These are phyloP conservation scores for Cenopis cana DNA, from an alignment of 2,888 invertebrate species.

Conservation along the genomic window DNA sequence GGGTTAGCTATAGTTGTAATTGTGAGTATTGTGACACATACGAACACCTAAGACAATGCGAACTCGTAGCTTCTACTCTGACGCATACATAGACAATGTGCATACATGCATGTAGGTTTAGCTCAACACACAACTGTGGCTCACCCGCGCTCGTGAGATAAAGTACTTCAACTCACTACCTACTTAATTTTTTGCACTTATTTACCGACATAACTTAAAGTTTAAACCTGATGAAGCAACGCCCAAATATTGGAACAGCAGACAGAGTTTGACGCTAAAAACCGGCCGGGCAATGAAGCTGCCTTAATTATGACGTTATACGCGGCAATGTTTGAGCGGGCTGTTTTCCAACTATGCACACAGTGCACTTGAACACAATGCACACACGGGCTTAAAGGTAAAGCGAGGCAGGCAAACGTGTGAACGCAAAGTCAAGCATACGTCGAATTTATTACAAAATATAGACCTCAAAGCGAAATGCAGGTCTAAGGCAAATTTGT, in stretches of 20 bases:
- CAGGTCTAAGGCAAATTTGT: too few relatives aligned
- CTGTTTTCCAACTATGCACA: slow-evolving; percentile 17
- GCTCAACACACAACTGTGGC: too few relatives aligned
- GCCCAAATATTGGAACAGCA: slow-evolving; percentile 26
- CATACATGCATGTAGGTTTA: too few relatives aligned
- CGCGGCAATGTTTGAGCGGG: slow-evolving; percentile 12
- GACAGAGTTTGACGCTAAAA: slow-evolving; percentile 11
- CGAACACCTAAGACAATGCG: too few relatives aligned
- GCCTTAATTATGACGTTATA: slow-evolving; percentile 19
- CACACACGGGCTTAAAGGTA: neutral
- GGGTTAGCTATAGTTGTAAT: too few relatives aligned
- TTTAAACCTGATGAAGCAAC: slow-evolving; percentile 11
- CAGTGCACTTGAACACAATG: slow-evolving; percentile 6
- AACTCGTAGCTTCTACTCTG: too few relatives aligned
- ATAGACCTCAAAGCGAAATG: neutral
- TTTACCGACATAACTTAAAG: neutral
- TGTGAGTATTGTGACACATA: too few relatives aligned
- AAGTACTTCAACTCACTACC: too few relatives aligned
- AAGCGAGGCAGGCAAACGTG: neutral
- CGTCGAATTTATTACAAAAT: neutral
- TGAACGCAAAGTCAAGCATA: neutral
- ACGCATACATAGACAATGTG: too few relatives aligned
- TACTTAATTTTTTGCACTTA: too few relatives aligned
- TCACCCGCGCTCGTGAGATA: too few relatives aligned
- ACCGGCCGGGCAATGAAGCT: slow-evolving; percentile 1